Percentiles rank a stretch among this genome's conserved stretches.
phyloP scores from a whole-genome alignment of 2,888 invertebrate genomes.

The Chromoteleia sp. region DNA sequence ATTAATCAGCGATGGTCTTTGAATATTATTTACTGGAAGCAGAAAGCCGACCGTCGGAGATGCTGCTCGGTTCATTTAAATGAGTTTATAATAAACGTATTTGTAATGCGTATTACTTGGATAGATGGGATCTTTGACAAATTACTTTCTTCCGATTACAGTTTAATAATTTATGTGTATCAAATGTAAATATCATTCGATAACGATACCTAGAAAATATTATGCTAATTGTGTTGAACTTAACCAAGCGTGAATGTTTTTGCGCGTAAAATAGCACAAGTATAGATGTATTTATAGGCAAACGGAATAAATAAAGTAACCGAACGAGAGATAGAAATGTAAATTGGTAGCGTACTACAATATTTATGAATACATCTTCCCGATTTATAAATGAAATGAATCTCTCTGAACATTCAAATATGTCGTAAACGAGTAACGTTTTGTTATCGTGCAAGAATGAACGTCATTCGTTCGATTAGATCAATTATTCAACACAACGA shows the following conservation, averaged over 20 bases:
- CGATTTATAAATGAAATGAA: too few species aligned
- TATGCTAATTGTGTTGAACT: slow-evolving; percentile 1
- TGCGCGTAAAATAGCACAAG: neutral
- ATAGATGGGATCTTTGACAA: slow-evolving; percentile 9
- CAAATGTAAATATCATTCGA: slow-evolving; percentile 7
- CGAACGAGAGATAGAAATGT: neutral
- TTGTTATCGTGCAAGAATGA: too few species aligned
- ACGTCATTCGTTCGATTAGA: too few species aligned
- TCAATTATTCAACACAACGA: too few species aligned
- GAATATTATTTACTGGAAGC: slow-evolving; percentile 35
- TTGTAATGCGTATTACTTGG: neutral
- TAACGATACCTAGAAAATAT: slow-evolving; percentile 18
- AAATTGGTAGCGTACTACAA: neutral
- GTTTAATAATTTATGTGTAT: neutral
- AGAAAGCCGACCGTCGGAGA: slow-evolving; percentile 30
- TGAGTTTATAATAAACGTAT: slow-evolving; percentile 15
- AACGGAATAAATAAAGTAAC: neutral
- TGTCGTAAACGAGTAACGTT: too few species aligned
- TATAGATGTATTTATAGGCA: neutral
- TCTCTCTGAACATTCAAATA: too few species aligned
- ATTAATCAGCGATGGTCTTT: slow-evolving; percentile 32
- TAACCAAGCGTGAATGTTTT: neutral
- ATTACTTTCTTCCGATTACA: slow-evolving; percentile 9
- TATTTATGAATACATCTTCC: neutral
- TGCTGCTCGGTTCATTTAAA: slow-evolving; percentile 7